A percentile compares a stretch with the other conserved stretches of the same genome.
phyloP scores from a whole-genome alignment of 92 coral and sea anemone species.

The Meandrina meandrites region DNA sequence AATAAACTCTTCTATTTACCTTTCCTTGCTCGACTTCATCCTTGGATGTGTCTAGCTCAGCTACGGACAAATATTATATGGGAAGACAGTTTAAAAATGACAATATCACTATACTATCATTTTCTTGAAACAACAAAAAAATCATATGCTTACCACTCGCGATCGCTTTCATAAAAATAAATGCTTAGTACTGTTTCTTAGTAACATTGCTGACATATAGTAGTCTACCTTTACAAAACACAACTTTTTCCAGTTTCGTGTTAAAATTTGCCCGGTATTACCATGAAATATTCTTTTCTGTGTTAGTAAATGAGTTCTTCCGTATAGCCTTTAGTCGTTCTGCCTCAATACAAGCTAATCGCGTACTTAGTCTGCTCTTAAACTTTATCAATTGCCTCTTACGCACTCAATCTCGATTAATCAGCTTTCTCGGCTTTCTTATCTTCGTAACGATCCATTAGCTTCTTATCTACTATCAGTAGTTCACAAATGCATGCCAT shows the following conservation, averaged over 20 bases:
- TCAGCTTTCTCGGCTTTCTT: background rate
- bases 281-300: background rate
- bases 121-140: background rate
- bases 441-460: background rate
- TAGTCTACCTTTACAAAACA: background rate
- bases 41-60: slow-evolving; percentile 21
- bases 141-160: too few relatives aligned
- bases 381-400: background rate
- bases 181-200: too few relatives aligned
- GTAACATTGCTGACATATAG: background rate
- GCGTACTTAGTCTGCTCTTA: background rate
- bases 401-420: background rate
- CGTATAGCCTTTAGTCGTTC: background rate
- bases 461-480: background rate
- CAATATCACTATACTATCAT: background rate
- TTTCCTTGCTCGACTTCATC: slow-evolving; percentile 10
- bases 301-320: background rate
- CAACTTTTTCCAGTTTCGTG: too few relatives aligned
- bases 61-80: background rate
- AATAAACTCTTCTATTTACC: background rate
- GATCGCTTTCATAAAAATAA: too few relatives aligned
- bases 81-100: background rate
- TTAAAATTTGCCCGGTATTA: too few relatives aligned
- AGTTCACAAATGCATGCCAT: background rate
- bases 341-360: background rate